Evolutionary conservation across 2,113 vertebrate species (phyloP), one percentile per base, ranked within the genome.

Genomic region (Semicossyphus pulcher): DNA sequence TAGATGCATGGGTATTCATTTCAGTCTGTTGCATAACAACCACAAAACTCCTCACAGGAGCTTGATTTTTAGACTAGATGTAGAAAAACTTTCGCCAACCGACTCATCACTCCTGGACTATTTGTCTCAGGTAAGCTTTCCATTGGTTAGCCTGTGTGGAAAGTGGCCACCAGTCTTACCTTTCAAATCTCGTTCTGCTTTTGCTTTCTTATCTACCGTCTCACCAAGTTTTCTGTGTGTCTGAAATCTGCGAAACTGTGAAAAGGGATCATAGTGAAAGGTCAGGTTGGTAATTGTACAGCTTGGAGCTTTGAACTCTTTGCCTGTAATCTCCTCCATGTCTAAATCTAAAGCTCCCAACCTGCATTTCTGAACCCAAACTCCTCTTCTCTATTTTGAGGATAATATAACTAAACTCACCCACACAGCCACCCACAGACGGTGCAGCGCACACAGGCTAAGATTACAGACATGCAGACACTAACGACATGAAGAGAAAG

Each of bases 351-450:
- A 14, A 59, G 57, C 63, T 34, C 80, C 29, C 34, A 75, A 49
- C 44, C 28, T 28, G 23, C 65, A 56, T 83, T 71, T 49, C 44
- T 51, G 37, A 62, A 52, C 60, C 20, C 66, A 62, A 62, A 73
- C 36, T 44, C 5, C 14, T 68, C 45, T 78, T 31, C 21, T 74
- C 29, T 58, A 57, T 77, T 60, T 73, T 3, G 23, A 60, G 70
- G 56, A 80, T 60, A 61, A 71, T 80, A 29, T 41, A 54, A 49
- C 49, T 20, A 31, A 64, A 49, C 45, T 28, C 70, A 23, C 78
- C 45, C 72, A 84, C 84, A 51, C 67, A 47, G 42, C 39, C 63
- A 16, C 82, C 80, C 71, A 79, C 63, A 44, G 37, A 58, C 1
- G 4, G 41, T 39, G 20, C 49, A 49, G 52, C 21, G 7, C 45